Evolutionary conservation across 2,888 invertebrate genomes (phyloP), one percentile per base, ranked within the genome.

Genomic region (Bembecia ichneumoniformis): DNA sequence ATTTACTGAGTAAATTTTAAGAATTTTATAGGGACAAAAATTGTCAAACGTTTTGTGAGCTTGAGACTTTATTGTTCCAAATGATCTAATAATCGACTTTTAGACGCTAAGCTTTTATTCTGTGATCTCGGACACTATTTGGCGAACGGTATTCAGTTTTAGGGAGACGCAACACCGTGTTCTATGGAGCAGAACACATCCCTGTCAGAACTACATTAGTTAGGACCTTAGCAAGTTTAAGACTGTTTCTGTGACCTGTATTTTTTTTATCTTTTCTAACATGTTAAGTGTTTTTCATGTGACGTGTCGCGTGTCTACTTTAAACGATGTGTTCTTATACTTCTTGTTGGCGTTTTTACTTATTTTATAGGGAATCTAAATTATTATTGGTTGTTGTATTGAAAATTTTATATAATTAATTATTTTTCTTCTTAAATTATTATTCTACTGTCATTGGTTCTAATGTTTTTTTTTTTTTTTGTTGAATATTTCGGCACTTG

Each of bases 171-270:
- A 72, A 80, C 80, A 82, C 71, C 78, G 84, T 84, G 86, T 86
- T 82, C 84, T 82, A 79, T 71, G 82, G 79, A 78, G 86, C 82
- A 82, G 82, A 70, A 86, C 87, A 83, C 87, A 87, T 87, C 87
- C 87, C 87, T 87, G 87, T 82, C 72, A 57, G 74, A 81, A 80
- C 82, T 81, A 76, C 76, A 75, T 74, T 86, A 87, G 82, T 82
- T 86, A 87, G 82, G 83, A 80, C 71, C 75, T 82, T 87, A 87
- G 87, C 82, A 84, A 82, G 83, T 64, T 76, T 87, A 88, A 88
- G 88, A 88, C 88, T 88, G 87, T 88, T 80, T 84, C 84, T 83
- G 88, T 88, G 88, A 88, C 88, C 88, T 88, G 88, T 87, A 87
- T 83, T 78, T 74, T 79, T 83, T 82, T 80, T 82, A 81, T 81